Evolutionary conservation across 2,113 vertebrate species (phyloP), one percentile per base, ranked within the genome.

Genomic region (Lathamus discolor): DNA sequence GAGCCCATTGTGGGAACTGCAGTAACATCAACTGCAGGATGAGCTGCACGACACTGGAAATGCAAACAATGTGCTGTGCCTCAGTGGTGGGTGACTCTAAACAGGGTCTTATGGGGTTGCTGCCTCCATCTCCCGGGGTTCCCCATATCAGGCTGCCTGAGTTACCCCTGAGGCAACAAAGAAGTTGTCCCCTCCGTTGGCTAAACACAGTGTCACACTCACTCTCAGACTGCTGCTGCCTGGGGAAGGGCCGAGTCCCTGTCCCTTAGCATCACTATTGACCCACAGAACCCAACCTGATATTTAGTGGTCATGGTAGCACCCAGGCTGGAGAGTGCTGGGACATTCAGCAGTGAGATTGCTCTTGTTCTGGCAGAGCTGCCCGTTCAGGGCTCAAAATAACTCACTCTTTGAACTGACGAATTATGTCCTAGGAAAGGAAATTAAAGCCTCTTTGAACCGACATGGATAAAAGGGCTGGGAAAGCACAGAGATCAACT

Each of bases 21-120:
- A 52, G 6, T 29, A 31, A 46, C 24, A 35, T 4, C 1, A 1
- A 6, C 22, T 10, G 37, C 35, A 43, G 37, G 18, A 24, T 57
- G 43, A 82, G 63, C 22, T 44, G 49, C 49, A 46, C 0, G 3
- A 20, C 0, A 0, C 5, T 20, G 28, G 37, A 37, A 46, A 18
- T 29, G 28, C 55, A 37, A 51, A 23, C 51, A 17, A 9, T 7
- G 13, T 39, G 28, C 43, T 57, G 9, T 43, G 18, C 19, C 23
- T 37, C 3, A 1, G 31, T 59, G 35, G 57, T 18, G 27, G 29
- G 57, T 64, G 57, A 28, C 17, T 64, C 16, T 18, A 37, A 37
- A 19, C 23, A 44, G 14, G 15, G 31, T 51, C 20, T 27, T 37
- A 33, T 1, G 8, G 6, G 20, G 39, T 41, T 31, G 15, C 54